phyloP scores from a whole-genome alignment of 37 sponge, comb jelly and placozoan species.

The Diacarnus erythraeanus region DNA sequence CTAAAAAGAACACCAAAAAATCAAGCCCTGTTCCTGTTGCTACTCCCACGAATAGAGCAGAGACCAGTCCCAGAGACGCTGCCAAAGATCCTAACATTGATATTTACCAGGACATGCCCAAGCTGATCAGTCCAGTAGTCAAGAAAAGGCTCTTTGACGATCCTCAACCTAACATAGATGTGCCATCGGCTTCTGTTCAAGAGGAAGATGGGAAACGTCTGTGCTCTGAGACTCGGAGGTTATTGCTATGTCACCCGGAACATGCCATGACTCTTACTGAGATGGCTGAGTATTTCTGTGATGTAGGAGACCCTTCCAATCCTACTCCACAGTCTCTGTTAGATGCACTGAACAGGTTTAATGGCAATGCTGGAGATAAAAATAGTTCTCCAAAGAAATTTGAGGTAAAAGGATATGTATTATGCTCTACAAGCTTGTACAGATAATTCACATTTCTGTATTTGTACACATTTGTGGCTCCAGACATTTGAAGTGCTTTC shows the following conservation, averaged over 20 bases:
- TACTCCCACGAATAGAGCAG: not conserved
- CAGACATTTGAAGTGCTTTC: no score
- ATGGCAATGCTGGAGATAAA: not conserved
- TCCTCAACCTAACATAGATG: not conserved
- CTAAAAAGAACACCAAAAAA: not conserved
- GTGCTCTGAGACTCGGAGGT: constrained; percentile 51
- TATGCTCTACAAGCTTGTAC: no score
- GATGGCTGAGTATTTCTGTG: constrained; percentile 35
- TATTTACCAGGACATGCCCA: not conserved
- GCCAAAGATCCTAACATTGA: no score
- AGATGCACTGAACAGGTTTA: constrained; percentile 20
- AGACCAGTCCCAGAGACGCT: not conserved
- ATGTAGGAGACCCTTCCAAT: constrained; percentile 33
- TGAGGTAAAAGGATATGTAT: constrained; percentile 18
- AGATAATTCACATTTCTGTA: no score
- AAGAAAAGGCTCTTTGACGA: not conserved
- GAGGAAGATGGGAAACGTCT: constrained; percentile 41
- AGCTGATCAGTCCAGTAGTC: not conserved
- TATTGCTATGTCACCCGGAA: constrained; percentile 44
- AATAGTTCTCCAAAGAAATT: constrained; percentile 11
- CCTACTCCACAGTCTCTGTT: constrained; percentile 27
- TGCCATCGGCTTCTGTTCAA: not conserved
- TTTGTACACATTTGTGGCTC: no score
- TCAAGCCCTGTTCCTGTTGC: not conserved
- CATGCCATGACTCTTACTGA: constrained; percentile 59